Conservation (phyloP, 1,140 invertebrate genomes). For the Oscheius sp. region DNA sequence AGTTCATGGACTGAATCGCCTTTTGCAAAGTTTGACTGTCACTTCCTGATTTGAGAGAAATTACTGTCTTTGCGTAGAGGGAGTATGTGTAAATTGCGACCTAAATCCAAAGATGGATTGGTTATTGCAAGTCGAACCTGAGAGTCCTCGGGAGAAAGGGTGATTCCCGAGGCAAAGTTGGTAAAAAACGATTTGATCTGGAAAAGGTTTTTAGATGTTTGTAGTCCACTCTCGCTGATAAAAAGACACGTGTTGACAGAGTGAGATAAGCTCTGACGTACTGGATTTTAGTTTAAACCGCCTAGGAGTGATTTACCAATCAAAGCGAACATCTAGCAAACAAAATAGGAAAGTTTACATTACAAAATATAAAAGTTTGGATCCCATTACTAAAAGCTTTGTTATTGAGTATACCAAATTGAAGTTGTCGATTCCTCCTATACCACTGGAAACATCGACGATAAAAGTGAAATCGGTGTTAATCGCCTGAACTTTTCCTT, state of each 20-base stretch:
- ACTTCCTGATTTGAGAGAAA: background rate
- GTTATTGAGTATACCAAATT: background rate
- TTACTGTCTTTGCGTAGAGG: background rate
- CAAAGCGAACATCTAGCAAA: too few relatives aligned
- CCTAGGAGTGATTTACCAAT: too few relatives aligned
- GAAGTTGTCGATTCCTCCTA: background rate
- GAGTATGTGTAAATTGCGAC: conserved; percentile 9
- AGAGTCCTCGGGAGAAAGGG: conserved; percentile 5
- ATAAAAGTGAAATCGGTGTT: background rate
- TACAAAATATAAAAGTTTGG: too few relatives aligned
- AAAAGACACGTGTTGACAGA: too few relatives aligned
- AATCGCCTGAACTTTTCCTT: background rate
- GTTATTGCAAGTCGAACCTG: background rate
- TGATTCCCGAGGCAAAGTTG: conserved; percentile 1
- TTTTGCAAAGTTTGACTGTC: background rate
- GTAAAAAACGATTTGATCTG: background rate
- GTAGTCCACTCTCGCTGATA: too few relatives aligned
- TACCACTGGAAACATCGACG: background rate
- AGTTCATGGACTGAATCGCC: background rate
- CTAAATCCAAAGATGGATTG: too few relatives aligned
- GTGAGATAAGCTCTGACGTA: too few relatives aligned
- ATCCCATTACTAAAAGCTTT: too few relatives aligned
- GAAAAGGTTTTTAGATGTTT: too few relatives aligned
- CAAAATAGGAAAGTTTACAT: too few relatives aligned
- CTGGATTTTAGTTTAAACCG: too few relatives aligned